Base-by-base conservation (phyloP, 1,140 invertebrate species). In the Thaumetopoea pityocampa region DNA sequence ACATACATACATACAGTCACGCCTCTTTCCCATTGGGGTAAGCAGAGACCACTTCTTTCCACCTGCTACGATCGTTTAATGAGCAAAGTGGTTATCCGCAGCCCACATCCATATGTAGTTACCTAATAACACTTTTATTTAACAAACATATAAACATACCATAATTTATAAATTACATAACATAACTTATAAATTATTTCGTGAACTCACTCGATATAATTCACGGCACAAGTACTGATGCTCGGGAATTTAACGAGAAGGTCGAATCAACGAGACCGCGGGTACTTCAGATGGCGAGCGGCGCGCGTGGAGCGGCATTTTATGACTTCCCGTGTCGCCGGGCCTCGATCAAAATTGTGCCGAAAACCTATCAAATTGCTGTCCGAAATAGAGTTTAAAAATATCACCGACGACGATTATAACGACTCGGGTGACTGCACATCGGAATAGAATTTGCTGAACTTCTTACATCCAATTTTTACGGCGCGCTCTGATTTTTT, bases 311-410 rank as follows among this genome's bases (percentile, higher is more conserved):
- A 43, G 28, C 37, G 43, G 32, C 59, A 49, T 74, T 51, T 81
- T 72, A 81, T 61, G 53, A 74, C 66, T 77, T 77, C 71, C 77
- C 63, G 72, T 67, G 66, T 66, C 55, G 62, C 63, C 60, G 51
- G 27, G 29, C 37, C 32, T 47, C 40, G 47, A 42, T 55, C 64
- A 56, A 51, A 67, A 59, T 59, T 63, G 50, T 56, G 55, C 44
- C 48, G 51, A 68, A 66, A 63, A 65, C 50, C 37, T 55, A 68
- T 73, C 60, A 70, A 74, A 73, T 65, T 65, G 57, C 40, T 57
- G 45, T 49, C 50, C 41, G 48, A 53, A 61, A 57, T 55, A 62
- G 52, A 40, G 33, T 51, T 59, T 66, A 67, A 66, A 63, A 68
- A 71, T 73, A 76, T 32, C 28, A n/a, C n/a, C n/a, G 24, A 23